These are phyloP conservation scores for Coenonympha glycerion DNA, from an alignment of 2,888 invertebrate species.

Conservation along the genomic window DNA sequence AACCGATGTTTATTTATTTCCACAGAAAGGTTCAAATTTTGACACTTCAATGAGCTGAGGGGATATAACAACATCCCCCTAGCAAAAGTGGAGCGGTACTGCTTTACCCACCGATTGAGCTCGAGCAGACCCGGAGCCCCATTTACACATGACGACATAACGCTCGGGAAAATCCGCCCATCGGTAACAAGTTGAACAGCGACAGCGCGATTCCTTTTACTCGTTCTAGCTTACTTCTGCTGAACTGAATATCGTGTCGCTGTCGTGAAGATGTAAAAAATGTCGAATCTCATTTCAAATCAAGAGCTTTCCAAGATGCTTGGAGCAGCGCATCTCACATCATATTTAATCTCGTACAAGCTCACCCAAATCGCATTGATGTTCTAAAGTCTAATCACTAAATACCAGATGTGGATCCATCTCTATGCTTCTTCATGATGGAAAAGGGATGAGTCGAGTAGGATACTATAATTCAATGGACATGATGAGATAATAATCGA, in stretches of 20 bases:
- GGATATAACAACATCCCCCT: constrained; percentile 8
- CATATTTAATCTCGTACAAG: too few species aligned
- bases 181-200: not conserved
- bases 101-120: constrained; percentile 9
- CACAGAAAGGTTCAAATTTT: not conserved
- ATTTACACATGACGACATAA: constrained; percentile 1
- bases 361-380: too few species aligned
- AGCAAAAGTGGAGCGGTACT: constrained; percentile 8
- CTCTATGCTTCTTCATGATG: too few species aligned
- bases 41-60: constrained; percentile 3
- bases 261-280: not conserved
- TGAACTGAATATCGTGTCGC: not conserved
- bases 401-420: too few species aligned
- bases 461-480: too few species aligned
- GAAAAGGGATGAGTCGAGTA: too few species aligned
- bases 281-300: not conserved
- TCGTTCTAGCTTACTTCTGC: not conserved
- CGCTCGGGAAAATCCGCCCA: not conserved
- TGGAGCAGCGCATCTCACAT: not conserved
- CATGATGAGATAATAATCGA: too few species aligned
- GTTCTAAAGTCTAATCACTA: too few species aligned
- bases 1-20: constrained; percentile 4
- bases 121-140: not conserved
- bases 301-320: too few species aligned
- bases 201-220: not conserved